Conservation (phyloP, 2,888 invertebrate genomes). For the Rotaria macrura region DNA sequence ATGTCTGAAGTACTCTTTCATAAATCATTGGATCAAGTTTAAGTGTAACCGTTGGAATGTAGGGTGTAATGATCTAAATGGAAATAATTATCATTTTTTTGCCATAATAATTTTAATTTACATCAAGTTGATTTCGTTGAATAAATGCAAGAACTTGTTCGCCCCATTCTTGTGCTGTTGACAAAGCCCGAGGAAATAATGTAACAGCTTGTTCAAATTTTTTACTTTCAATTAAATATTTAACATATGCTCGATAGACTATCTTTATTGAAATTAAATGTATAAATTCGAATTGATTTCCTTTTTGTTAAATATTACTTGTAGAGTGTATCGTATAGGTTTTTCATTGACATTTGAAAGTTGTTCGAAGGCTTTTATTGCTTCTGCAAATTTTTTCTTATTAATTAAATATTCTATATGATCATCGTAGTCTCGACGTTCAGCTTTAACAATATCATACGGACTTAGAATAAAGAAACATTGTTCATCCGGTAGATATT, state of each 20-base stretch:
- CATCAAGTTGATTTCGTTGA: conserved; percentile 66
- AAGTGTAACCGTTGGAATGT: conserved; percentile 54
- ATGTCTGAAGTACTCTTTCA: conserved; percentile 84
- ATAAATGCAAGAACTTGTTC: conserved; percentile 81
- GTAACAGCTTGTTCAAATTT: conserved; percentile 74
- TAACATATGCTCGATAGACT: neutral
- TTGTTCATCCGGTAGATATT: conserved; percentile 28
- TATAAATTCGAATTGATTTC: no score
- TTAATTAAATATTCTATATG: conserved; percentile 79
- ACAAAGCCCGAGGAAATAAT: conserved; percentile 65
- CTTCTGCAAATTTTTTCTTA: conserved; percentile 51
- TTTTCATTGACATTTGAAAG: conserved; percentile 47
- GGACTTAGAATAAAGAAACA: conserved; percentile 72
- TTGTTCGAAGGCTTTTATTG: conserved; percentile 59
- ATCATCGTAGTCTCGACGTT: conserved; percentile 79
- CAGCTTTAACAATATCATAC: conserved; percentile 81
- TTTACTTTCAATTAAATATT: conserved; percentile 57
- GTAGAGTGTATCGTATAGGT: no score
- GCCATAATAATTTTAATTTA: conserved; percentile 51
- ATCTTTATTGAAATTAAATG: no score
- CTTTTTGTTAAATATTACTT: no score
- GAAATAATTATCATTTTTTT: neutral
- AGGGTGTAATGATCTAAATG: conserved; percentile 44
- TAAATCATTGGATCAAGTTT: conserved; percentile 72
- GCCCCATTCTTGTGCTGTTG: conserved; percentile 74